A percentile compares a stretch with the other conserved stretches of the same genome.
phyloP scores from a whole-genome alignment of 2,888 invertebrate genomes.

The Nyleta sp. region DNA sequence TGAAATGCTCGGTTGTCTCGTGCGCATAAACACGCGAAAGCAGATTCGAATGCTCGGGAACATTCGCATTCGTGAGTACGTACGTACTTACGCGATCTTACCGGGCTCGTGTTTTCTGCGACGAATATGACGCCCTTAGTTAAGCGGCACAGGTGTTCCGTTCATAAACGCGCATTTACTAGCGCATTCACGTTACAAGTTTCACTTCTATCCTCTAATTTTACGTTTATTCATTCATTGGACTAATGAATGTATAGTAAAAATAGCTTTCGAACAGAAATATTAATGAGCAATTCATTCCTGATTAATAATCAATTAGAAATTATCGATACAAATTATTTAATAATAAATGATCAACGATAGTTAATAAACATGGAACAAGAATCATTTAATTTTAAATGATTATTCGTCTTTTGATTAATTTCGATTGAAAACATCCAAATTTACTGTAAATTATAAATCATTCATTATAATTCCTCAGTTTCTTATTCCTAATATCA shows the following conservation, averaged over 20 bases:
- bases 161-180: slow-evolving; percentile 29
- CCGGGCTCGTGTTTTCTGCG: slow-evolving; percentile 24
- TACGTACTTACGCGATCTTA: slow-evolving; percentile 24
- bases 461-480: too few species aligned
- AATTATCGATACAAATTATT: too few species aligned
- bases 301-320: too few species aligned
- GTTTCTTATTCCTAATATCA: too few species aligned
- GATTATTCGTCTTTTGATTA: too few species aligned
- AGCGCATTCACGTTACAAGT: slow-evolving; percentile 18
- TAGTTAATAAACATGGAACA: too few species aligned
- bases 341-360: too few species aligned
- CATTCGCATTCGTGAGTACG: slow-evolving; percentile 21
- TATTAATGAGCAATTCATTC: too few species aligned
- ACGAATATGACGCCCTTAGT: slow-evolving; percentile 36
- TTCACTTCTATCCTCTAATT: slow-evolving; percentile 23
- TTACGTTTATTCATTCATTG: slow-evolving; percentile 31
- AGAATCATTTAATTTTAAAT: too few species aligned
- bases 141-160: slow-evolving; percentile 45
- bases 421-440: too few species aligned
- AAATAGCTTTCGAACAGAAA: neutral
- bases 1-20: slow-evolving; percentile 70
- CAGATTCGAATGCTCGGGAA: slow-evolving; percentile 49
- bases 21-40: slow-evolving; percentile 49
- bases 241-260: slow-evolving; percentile 1
- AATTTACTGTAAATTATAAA: too few species aligned